Evolutionary conservation across 2,797 vertebrate genomes (phyloP).

Genomic region (Eulemur albifrons): DNA sequence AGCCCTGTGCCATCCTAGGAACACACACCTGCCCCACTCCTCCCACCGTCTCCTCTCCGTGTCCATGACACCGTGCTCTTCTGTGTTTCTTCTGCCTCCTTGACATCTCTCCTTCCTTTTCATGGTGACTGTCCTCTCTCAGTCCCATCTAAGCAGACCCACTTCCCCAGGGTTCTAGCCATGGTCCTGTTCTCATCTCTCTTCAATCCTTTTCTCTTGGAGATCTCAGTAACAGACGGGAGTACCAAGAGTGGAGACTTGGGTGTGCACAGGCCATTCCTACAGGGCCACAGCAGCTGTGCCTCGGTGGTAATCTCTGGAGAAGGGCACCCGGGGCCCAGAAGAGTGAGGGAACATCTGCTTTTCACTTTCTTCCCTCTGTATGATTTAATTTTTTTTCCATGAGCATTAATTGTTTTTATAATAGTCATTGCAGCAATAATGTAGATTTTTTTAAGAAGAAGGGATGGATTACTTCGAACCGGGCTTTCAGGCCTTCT

Average conservation of each 20-base stretch:
- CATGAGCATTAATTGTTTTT: not conserved
- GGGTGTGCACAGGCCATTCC: not conserved
- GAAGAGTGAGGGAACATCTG: not conserved
- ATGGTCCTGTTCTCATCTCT: not conserved
- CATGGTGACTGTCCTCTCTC: not conserved
- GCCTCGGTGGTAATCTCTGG: not conserved
- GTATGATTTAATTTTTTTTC: not conserved
- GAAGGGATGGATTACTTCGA: not conserved
- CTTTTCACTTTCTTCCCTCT: not conserved
- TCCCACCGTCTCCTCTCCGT: not conserved
- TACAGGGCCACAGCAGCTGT: not conserved
- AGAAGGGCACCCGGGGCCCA: not conserved
- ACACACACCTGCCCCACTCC: not conserved
- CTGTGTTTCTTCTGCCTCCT: not conserved
- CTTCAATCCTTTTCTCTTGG: not conserved
- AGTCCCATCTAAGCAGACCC: not conserved
- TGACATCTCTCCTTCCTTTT: not conserved
- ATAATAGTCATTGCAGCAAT: not conserved
- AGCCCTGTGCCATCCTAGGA: not conserved
- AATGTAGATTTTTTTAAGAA: not conserved
- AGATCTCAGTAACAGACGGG: not conserved
- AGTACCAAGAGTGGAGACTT: not conserved
- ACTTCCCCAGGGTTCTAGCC: not conserved
- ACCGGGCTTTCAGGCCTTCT: not conserved
- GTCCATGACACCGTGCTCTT: rapidly evolving